Evolutionary conservation across 2,113 vertebrate genomes (phyloP).

Genomic region (Myotis brandtii): DNA sequence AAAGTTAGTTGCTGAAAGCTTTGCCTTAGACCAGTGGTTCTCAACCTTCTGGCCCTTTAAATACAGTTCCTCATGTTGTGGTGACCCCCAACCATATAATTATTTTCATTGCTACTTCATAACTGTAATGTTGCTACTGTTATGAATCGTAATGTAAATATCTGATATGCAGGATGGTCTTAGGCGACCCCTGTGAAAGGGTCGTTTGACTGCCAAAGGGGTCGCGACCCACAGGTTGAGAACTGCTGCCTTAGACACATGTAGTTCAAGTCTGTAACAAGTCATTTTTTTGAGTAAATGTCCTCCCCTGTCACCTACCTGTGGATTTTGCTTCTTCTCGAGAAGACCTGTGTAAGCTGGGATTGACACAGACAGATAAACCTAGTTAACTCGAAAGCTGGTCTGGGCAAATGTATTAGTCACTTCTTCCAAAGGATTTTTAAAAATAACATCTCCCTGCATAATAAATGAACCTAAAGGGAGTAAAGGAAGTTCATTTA

Average conservation of each 20-base stretch:
- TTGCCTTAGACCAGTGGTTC: not conserved
- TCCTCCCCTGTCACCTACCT: not conserved
- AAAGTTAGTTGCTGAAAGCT: not conserved
- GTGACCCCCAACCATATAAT: too few relatives aligned
- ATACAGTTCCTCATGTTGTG: too few relatives aligned
- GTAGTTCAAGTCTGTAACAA: not conserved
- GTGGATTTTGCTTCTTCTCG: not conserved
- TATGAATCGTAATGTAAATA: too few relatives aligned
- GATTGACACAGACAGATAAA: conserved; percentile 53
- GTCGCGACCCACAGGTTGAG: too few relatives aligned
- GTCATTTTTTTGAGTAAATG: not conserved
- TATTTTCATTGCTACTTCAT: too few relatives aligned
- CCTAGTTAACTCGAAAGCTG: conserved; percentile 48
- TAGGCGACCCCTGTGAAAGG: too few relatives aligned
- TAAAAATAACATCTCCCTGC: conserved; percentile 27
- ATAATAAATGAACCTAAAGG: conserved; percentile 71
- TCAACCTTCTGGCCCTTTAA: too few relatives aligned
- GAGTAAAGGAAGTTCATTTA: conserved; percentile 74
- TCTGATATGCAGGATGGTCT: too few relatives aligned
- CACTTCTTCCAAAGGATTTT: conserved; percentile 53
- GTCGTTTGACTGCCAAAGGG: too few relatives aligned
- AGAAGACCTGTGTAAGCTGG: conserved; percentile 16
- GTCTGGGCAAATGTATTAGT: not conserved
- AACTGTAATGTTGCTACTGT: too few relatives aligned
- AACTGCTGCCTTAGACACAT: not conserved